Base-by-base conservation (phyloP, 2,113 vertebrate genomes). In the Columba livia region DNA sequence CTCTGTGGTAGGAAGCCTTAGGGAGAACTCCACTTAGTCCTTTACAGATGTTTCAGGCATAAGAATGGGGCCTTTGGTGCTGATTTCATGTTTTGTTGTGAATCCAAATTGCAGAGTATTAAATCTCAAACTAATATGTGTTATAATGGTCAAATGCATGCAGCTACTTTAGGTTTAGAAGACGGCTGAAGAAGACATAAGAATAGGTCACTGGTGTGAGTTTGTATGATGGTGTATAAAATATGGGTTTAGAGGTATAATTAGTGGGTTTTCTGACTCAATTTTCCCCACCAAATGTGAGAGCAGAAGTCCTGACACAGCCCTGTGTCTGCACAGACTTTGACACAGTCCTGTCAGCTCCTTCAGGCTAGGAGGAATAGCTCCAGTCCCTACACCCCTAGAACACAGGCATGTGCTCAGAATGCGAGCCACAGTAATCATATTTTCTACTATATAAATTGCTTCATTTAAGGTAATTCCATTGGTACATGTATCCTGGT, bases 401-500 rank as follows among this genome's bases (percentile, higher is more conserved):
- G 12, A 47, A 77, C 28, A 53, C 3, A 65, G 31, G 13, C 44
- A 14, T 40, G 11, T n/a, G 6, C 21, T 15, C 40, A 80, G 71
- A 83, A 67, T 2, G 2, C 0, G 2, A 86, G 24, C 10, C 72
- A 48, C 9, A 48, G 51, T 51, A 74, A 60, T 80, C 4, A 10
- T 66, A 71, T 83, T 92, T 90, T 88, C 32, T 78, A 19, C 34
- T 70, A 53, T 64, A 94, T 79, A 81, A 92, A 90, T 81, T 47
- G 16, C 32, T 29, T 90, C 28, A 51, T 84, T 93, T 86, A 67
- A 78, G 29, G 42, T 88, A 81, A 86, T 90, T 64, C 14, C 42
- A 48, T 32, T 74, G 72, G 34, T 78, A 86, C 42, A 24, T 8
- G 23, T 29, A 75, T 23, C 48, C 65, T 86, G 60, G 53, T 25